Conservation (phyloP, 2,888 invertebrate genomes). For the Onchidella celtica region DNA sequence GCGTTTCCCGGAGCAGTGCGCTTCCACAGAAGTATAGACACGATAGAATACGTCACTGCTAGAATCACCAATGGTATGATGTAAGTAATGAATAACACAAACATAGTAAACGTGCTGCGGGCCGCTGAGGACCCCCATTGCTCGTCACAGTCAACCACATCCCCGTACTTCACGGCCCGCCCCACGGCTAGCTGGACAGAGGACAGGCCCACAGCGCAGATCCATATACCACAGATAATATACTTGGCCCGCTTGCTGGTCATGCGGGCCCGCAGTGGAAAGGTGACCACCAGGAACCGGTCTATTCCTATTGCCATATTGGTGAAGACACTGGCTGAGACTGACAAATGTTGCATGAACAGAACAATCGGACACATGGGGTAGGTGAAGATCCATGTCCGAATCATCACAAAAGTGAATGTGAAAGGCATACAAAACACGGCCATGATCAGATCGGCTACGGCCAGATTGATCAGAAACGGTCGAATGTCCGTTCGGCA, state of each 20-base stretch:
- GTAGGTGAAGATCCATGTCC: conserved; percentile 81
- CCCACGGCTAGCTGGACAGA: conserved; percentile 79
- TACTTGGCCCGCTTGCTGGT: conserved; percentile 78
- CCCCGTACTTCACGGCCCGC: conserved; percentile 61
- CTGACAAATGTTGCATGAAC: conserved; percentile 81
- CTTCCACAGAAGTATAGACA: conserved; percentile 81
- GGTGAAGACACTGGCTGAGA: conserved; percentile 81
- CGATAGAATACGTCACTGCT: conserved; percentile 80
- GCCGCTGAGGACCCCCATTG: conserved; percentile 57
- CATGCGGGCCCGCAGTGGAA: conserved; percentile 78
- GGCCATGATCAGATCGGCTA: conserved; percentile 94
- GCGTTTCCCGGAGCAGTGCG: conserved; percentile 81
- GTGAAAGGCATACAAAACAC: conserved; percentile 95
- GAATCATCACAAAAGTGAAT: conserved; percentile 81
- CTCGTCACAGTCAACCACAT: conserved; percentile 63
- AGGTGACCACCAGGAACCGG: conserved; percentile 77
- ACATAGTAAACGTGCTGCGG: conserved; percentile 70
- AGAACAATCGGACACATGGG: conserved; percentile 81
- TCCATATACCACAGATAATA: conserved; percentile 78
- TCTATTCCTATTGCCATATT: conserved; percentile 82
- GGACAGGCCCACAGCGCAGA: conserved; percentile 78
- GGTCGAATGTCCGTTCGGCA: conserved; percentile 76
- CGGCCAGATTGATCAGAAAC: conserved; percentile 91
- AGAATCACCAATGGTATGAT: conserved; percentile 71
- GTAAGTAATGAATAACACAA: conserved; percentile 75